A percentile compares a stretch with the other conserved stretches of the same genome.
Evolutionary conservation across 2,113 vertebrate genomes (phyloP).

Genomic region (Copsychus sechellarum): DNA sequence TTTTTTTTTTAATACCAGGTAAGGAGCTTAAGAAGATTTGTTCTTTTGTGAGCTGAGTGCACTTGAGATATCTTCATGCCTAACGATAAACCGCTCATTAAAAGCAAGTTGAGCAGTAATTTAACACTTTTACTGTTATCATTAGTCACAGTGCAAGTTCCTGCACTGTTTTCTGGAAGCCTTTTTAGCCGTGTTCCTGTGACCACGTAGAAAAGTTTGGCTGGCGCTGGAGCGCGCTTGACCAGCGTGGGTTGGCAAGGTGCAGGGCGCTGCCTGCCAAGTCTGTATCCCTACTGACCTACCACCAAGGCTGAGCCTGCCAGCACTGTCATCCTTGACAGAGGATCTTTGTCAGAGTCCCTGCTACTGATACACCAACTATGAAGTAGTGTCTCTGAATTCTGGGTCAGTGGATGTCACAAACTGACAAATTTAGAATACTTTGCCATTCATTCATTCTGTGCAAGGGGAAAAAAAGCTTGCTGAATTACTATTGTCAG

Average conservation of each 20-base stretch:
- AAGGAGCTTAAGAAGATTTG: neutral
- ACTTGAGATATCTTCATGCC: neutral
- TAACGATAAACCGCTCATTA: neutral
- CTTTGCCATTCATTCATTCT: constrained; percentile 55
- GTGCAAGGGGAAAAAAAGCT: neutral
- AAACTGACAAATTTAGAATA: constrained; percentile 67
- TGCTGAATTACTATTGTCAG: constrained; percentile 30
- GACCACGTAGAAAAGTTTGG: constrained; percentile 18
- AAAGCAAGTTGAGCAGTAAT: neutral
- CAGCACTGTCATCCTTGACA: constrained; percentile 58
- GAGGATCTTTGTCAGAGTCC: constrained; percentile 61
- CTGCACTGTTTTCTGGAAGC: neutral
- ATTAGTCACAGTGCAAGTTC: neutral
- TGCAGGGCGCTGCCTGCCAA: constrained; percentile 3
- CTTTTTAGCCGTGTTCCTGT: neutral
- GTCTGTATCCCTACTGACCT: constrained; percentile 43
- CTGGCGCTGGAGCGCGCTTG: neutral
- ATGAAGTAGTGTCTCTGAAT: constrained; percentile 69
- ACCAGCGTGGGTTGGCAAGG: constrained; percentile 49
- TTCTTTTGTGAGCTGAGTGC: neutral
- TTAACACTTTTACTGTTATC: neutral
- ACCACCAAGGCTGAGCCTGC: constrained; percentile 47
- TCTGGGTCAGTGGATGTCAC: constrained; percentile 68
- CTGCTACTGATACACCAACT: constrained; percentile 56
- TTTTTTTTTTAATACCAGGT: neutral